Conservation (phyloP, 2,888 invertebrate species). For the Camptogramma bilineatum region DNA sequence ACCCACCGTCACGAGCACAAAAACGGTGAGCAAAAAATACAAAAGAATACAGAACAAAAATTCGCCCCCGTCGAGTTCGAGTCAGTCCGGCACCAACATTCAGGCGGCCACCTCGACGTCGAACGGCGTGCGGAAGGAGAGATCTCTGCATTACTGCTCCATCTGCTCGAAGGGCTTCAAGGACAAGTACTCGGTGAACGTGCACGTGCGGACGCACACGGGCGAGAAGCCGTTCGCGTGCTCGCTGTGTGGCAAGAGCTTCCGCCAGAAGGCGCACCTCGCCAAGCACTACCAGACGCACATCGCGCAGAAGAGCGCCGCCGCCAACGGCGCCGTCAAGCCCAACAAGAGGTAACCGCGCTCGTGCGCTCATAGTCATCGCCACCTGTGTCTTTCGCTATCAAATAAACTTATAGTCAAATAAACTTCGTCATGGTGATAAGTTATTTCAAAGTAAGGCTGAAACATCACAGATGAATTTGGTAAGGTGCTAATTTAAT, state of each 20-base stretch:
- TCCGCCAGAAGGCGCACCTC: constrained; percentile 95
- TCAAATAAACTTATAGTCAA: constrained; percentile 81
- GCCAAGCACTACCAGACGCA: constrained; percentile 98
- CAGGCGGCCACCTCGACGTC: constrained; percentile 87
- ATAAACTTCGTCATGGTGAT: constrained; percentile 77
- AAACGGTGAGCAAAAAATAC: constrained; percentile 89
- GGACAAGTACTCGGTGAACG: constrained; percentile 98
- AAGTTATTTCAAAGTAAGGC: constrained; percentile 75
- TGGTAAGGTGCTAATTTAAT: constrained; percentile 80
- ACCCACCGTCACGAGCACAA: constrained; percentile 86
- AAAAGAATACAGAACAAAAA: constrained; percentile 86
- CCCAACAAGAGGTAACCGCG: constrained; percentile 82
- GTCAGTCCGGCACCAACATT: constrained; percentile 70
- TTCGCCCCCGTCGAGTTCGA: constrained; percentile 72
- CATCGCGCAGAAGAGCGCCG: constrained; percentile 92
- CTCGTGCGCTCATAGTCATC: constrained; percentile 25
- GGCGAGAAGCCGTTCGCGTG: constrained; percentile 99
- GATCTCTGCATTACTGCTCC: constrained; percentile 95
- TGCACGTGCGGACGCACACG: constrained; percentile 98
- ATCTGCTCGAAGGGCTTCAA: constrained; percentile 97
- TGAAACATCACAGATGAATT: constrained; percentile 82
- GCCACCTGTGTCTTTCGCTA: constrained; percentile 47
- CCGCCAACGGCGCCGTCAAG: constrained; percentile 87
- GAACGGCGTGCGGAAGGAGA: constrained; percentile 92
- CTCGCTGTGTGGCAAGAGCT: constrained; percentile 96